Evolutionary conservation across 2,113 vertebrate genomes (phyloP), one percentile per base, ranked within the genome.

Genomic region (Ascaphus truei): DNA sequence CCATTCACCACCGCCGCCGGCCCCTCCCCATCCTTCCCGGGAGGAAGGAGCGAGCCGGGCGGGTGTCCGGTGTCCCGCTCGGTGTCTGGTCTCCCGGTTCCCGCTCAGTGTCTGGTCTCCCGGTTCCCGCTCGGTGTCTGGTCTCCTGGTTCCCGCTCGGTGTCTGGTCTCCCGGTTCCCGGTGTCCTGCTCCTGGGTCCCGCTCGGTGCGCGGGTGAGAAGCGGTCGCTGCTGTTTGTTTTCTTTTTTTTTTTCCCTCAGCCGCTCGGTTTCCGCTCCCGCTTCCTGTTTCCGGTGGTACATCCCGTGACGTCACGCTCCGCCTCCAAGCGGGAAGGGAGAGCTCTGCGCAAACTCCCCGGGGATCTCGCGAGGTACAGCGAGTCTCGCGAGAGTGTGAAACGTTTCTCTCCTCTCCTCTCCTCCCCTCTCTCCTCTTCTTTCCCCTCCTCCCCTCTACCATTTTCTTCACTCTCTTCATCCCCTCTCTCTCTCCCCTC

Each of bases 291-390:
- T 65, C 62, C 62, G 62, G 62, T 30, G 15, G n/a, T 27, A 53
- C 16, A 18, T 53, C 51, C 51, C 4, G 27, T 53, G 62, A 62
- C 62, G 62, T 65, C 62, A 33, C 20, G 39, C 4, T 27, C 34
- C 57, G 1, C 67, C 2, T 7, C 62, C 62, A 1, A n/a, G 6
- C 3, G 25, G 9, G 6, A 4, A 26, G 12, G 10, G 1, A n/a
- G n/a, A n/a, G n/a, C n/a, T n/a, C n/a, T n/a, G n/a, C n/a, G n/a
- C n/a, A n/a, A n/a, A n/a, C 36, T 30, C 56, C 56, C 76, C 67
- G 69, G 78, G 78, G 77, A 77, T n/a, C n/a, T n/a, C n/a, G 69
- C 22, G 34, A 67, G 45, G 51, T 20, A n/a, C n/a, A n/a, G n/a
- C n/a, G n/a, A n/a, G n/a, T n/a, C n/a, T n/a, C n/a, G n/a, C n/a